Percentiles rank a stretch among this genome's conserved stretches.
These are phyloP conservation scores for Poliocrania exsul DNA, from an alignment of 2,797 vertebrate genomes.

Conservation along the genomic window DNA sequence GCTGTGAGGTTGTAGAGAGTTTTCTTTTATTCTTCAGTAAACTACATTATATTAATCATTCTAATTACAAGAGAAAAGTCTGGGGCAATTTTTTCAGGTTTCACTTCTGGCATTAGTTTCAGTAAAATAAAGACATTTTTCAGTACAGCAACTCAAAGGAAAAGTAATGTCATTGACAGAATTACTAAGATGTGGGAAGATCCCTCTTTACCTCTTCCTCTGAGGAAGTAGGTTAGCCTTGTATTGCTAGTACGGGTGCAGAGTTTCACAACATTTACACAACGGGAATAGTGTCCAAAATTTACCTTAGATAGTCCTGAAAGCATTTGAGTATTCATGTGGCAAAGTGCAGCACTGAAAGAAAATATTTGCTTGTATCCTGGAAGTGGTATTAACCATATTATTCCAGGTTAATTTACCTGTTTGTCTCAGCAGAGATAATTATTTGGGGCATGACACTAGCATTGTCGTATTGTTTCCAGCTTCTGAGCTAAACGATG, in stretches of 20 bases:
- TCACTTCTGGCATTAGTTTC: neutral
- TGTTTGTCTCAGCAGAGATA: neutral
- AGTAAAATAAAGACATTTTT: neutral
- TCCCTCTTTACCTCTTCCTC: neutral
- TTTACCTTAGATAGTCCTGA: neutral
- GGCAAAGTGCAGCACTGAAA: neutral
- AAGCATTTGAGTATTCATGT: neutral
- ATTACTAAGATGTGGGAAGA: neutral
- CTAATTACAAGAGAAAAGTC: neutral
- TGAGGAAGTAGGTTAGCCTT: neutral
- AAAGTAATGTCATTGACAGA: neutral
- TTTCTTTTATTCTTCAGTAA: neutral
- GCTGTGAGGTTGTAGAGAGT: neutral
- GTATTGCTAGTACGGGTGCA: neutral
- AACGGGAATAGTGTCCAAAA: neutral
- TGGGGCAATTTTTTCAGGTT: neutral
- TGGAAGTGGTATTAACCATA: neutral
- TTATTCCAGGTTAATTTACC: conserved; percentile 17
- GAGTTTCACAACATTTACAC: neutral
- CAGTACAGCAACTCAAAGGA: neutral
- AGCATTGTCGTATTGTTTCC: neutral
- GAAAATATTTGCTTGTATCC: neutral
- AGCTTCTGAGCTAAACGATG: neutral
- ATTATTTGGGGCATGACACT: neutral
- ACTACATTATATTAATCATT: neutral